Base-by-base conservation (phyloP, 2,888 invertebrate species). In the Anodontia alba region DNA sequence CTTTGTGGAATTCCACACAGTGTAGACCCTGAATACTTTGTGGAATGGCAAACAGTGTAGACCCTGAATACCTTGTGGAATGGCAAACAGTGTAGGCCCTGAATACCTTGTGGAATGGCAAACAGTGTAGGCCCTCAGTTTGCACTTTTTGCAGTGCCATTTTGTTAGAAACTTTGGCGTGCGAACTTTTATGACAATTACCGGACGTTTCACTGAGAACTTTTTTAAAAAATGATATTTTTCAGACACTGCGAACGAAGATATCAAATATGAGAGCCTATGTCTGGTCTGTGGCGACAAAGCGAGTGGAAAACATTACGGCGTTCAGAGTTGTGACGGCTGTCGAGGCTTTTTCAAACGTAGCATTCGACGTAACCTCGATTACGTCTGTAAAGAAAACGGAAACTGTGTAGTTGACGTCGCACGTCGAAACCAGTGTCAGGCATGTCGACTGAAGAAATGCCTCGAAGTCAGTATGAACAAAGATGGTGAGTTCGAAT, bases 381-480 rank as follows among this genome's bases (percentile, higher is more conserved):
- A 98, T 93, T 98, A 98, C 95, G 96, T 97, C 8, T 99, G 99
- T 95, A 99, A 98, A 94, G 98, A 98, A 94, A 96, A 96, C 87
- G 97, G 97, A 0, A 95, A 96, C 0, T 99, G 99, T 92, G 95
- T 98, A 3, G 98, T 99, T 29, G 98, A 99, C 92, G 98, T 98
- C 1, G 97, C 97, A 0, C 95, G 98, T 71, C 95, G 98, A 71
- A 99, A 99, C 95, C 98, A 98, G 94, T 99, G 99, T 93, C 98
- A 98, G 94, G 97, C 98, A 0, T 98, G 99, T 94, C 96, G 98
- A 67, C 98, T 98, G 95, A 96, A 97, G 80, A 98, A 98, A 94
- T 98, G 98, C 94, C 96, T 98, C 26, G 96, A 96, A 89, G 98
- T 98, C 88, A 98, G 98, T 94, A 98, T 98, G 98, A 98, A 98